Evolutionary conservation across 2,797 vertebrate genomes (phyloP), one percentile per base, ranked within the genome.

Genomic region (Acridotheres tristis): DNA sequence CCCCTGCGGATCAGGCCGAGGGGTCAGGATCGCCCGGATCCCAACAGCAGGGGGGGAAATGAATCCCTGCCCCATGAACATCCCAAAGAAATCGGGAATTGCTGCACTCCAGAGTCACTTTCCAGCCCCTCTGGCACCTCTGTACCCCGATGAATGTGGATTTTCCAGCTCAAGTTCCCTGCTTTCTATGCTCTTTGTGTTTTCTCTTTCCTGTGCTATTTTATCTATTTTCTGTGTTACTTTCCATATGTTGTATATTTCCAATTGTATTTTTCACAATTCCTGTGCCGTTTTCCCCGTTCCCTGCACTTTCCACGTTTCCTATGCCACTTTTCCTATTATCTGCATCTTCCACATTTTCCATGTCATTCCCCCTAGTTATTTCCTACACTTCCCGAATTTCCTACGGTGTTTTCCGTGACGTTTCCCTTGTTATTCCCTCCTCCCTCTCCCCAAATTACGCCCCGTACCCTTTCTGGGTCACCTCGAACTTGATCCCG

Each of bases 51-150:
- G 4, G 15, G 15, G 5, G 19, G 16, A 20, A 13, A 3, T 1
- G 5, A 30, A 13, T 11, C 47, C 47, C 79, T 3, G 22, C 47
- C n/a, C 67, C 23, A 1, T 0, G 5, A 36, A 9, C 1, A 0
- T 14, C 38, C 47, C 17, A 0, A 32, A 18, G 1, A 22, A 38
- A 38, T 4, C 5, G 12, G 27, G 27, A 72, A 82, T 22, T 22
- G 38, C 79, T 14, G 66, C 21, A 9, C 16, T 17, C 3, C 13
- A 12, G 61, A 22, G 47, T 7, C 26, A 4, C 55, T 13, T 20
- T 10, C 11, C 13, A 10, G 21, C 5, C 36, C 7, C 25, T 26
- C 65, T 8, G 32, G 21, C 38, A 30, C 38, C 38, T 36, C 79
- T 36, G 9, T 11, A 17, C 27, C 47, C 2, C 2, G 13, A 36